A percentile compares a stretch with the other conserved stretches of the same genome.
These are phyloP conservation scores for Anthopleura sola DNA, from an alignment of 64 coral and sea anemone species.

Conservation along the genomic window DNA sequence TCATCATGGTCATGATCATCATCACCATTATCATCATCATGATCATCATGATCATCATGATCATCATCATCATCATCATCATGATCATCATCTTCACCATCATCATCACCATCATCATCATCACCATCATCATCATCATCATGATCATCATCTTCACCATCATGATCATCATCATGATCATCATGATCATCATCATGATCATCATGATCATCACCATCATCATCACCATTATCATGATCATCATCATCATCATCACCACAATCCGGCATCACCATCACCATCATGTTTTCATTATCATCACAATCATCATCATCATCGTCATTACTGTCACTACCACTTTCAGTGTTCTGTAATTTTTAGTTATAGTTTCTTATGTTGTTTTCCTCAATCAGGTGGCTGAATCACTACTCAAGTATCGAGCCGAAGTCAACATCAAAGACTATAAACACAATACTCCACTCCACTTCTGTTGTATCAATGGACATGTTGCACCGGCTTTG, in stretches of 20 bases:
- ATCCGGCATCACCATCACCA: background rate
- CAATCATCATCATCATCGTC: too few species aligned
- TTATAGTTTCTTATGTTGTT: constrained; percentile 6
- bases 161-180: too few species aligned
- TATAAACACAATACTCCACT: constrained; percentile 75
- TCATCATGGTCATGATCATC: too few species aligned
- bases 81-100: background rate
- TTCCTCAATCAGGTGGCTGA: constrained; percentile 48
- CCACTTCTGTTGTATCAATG: constrained; percentile 84
- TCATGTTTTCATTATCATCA: background rate
- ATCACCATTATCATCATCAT: too few species aligned
- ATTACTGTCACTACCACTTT: background rate
- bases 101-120: too few species aligned
- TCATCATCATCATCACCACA: too few species aligned
- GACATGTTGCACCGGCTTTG: constrained; percentile 63
- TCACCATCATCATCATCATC: background rate
- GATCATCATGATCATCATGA: too few species aligned
- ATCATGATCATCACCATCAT: background rate
- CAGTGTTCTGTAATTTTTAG: background rate
- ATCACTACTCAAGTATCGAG: constrained; percentile 64
- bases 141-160: too few species aligned
- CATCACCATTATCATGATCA: background rate
- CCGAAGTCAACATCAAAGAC: constrained; percentile 77
- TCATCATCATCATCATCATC: too few species aligned
- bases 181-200: too few species aligned